phyloP scores from a whole-genome alignment of 1,140 invertebrate species.

The Leptonema lineaticorne region DNA sequence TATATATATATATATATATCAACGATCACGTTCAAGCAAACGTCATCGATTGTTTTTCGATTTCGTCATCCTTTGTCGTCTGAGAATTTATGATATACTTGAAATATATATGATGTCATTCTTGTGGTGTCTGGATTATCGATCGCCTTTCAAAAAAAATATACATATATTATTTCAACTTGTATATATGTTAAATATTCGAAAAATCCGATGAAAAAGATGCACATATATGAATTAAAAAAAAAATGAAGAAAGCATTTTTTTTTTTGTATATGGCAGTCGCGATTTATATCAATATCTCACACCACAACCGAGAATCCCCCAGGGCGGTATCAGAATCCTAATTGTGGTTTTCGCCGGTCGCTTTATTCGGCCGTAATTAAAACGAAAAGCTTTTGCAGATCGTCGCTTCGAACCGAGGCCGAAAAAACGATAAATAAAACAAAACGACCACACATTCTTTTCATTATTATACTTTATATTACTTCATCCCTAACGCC shows the following conservation, averaged over 20 bases:
- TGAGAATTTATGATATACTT: constrained; percentile 36
- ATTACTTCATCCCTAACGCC: not conserved
- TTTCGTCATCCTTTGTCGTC: not conserved
- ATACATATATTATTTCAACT: too few species aligned
- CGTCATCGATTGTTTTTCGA: not conserved
- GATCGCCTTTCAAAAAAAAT: too few species aligned
- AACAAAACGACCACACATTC: not conserved
- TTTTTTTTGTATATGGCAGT: too few species aligned
- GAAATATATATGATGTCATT: constrained; percentile 36
- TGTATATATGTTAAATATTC: too few species aligned
- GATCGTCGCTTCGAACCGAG: not conserved
- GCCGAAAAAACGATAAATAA: not conserved
- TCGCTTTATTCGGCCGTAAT: constrained; percentile 21
- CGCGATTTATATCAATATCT: too few species aligned
- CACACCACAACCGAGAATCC: too few species aligned
- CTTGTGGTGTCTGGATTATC: constrained; percentile 28
- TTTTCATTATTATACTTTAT: not conserved
- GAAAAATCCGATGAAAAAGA: too few species aligned
- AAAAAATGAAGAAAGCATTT: too few species aligned
- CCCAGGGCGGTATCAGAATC: constrained; percentile 39
- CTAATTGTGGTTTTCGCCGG: constrained; percentile 39
- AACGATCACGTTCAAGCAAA: too few species aligned
- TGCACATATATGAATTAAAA: too few species aligned
- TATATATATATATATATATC: too few species aligned
- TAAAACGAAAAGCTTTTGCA: constrained; percentile 20